Evolutionary conservation across 1,140 invertebrate species (phyloP).

Genomic region (Orussus abietinus): DNA sequence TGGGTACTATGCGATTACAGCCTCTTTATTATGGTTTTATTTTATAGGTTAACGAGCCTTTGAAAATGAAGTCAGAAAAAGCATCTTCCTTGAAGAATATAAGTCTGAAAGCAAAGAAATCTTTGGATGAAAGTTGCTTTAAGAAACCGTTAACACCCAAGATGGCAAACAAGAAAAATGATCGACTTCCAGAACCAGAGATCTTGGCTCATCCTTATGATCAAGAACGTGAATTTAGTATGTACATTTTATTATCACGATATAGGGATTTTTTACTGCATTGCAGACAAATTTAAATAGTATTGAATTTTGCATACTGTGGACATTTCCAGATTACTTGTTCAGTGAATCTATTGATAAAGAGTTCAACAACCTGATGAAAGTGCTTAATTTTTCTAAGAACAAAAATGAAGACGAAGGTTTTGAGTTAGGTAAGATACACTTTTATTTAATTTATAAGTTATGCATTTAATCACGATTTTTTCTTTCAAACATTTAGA

Average conservation of each 20-base stretch:
- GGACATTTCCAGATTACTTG: constrained; percentile 16
- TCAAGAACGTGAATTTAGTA: constrained; percentile 25
- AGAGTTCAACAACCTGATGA: constrained; percentile 13
- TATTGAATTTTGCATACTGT: constrained; percentile 1
- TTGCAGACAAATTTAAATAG: background rate
- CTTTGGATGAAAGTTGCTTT: constrained; percentile 17
- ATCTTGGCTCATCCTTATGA: constrained; percentile 20
- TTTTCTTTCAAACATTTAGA: constrained; percentile 16
- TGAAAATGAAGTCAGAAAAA: constrained; percentile 14
- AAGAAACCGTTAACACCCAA: constrained; percentile 21
- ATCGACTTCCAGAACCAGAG: constrained; percentile 22
- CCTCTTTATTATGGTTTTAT: constrained; percentile 3
- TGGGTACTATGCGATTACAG: background rate
- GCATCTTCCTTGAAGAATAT: constrained; percentile 14
- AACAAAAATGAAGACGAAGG: constrained; percentile 18
- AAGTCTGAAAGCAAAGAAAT: constrained; percentile 12
- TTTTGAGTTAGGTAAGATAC: constrained; percentile 26
- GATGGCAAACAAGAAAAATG: constrained; percentile 2
- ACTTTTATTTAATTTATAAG: background rate
- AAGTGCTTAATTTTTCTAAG: constrained; percentile 9
- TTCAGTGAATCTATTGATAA: constrained; percentile 14
- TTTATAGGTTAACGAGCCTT: constrained; percentile 3
- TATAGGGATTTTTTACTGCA: background rate
- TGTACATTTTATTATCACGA: constrained; percentile 6
- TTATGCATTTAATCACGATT: background rate